phyloP scores from a whole-genome alignment of 2,113 vertebrate genomes.

The Silurus asotus region DNA sequence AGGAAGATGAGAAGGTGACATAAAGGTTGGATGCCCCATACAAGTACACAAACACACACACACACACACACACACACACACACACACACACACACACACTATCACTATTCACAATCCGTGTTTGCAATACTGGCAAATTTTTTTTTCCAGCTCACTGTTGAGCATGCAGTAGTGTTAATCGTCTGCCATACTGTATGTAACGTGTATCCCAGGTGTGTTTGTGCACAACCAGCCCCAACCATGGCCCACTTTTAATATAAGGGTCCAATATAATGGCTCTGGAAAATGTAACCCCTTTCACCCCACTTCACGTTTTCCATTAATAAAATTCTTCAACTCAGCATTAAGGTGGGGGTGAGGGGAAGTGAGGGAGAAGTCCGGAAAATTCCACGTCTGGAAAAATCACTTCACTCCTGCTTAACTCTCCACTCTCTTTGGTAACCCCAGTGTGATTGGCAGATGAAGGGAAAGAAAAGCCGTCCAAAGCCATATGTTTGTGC shows the following conservation, averaged over 20 bases:
- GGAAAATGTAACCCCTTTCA: constrained; percentile 63
- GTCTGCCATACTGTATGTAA: background rate
- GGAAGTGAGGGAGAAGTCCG: constrained; percentile 60
- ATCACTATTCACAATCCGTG: background rate
- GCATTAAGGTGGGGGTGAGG: constrained; percentile 55
- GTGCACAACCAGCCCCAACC: constrained; percentile 6
- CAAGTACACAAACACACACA: constrained; percentile 7
- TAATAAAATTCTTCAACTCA: constrained; percentile 75
- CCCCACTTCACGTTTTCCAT: constrained; percentile 71
- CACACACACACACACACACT: no score
- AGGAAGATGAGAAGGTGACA: background rate
- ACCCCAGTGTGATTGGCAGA: constrained; percentile 65
- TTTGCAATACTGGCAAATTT: background rate
- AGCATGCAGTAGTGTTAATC: background rate
- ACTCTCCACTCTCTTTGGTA: constrained; percentile 33
- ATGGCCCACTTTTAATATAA: constrained; percentile 59
- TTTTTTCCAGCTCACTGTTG: background rate
- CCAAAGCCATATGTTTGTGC: constrained; percentile 57
- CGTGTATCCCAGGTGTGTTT: background rate
- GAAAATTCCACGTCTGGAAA: constrained; percentile 60
- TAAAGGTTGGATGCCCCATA: constrained; percentile 7
- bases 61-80: background rate
- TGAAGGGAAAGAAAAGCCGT: constrained; percentile 16
- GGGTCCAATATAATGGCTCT: constrained; percentile 57
- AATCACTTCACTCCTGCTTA: constrained; percentile 55